Base-by-base conservation (phyloP, 2,888 invertebrate genomes). In the Andrena haemorrhoa region DNA sequence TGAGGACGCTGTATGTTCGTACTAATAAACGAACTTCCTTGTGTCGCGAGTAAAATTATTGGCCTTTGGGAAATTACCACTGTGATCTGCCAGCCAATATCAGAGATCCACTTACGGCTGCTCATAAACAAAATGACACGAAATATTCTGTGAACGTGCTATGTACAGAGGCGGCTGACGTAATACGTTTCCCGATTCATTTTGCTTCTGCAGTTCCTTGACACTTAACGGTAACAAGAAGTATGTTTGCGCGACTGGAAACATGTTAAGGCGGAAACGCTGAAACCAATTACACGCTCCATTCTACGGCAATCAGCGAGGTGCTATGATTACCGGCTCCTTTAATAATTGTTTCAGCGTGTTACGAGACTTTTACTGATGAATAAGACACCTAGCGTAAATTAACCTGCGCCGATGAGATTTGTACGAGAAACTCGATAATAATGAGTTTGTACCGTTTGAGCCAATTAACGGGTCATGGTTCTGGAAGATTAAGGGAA, bases 301-400 rank as follows among this genome's bases (percentile, higher is more conserved):
- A 35, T 74, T 74, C 47, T 35, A 56, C 47, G n/a, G 51, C 64
- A 73, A 69, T 68, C 51, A 69, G 31, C n/a, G n/a, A 23, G 51
- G n/a, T 26, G 56, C 31, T 16, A 3, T 58, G 41, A 70, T 74
- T 81, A 60, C 51, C 12, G 47, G 61, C 70, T 58, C 56, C 26
- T 41, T 66, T 56, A 53, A 53, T 70, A 29, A n/a, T 47, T 49
- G 29, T 33, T 60, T 4, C 41, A 12, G 3, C 64, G 41, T 35
- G 49, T 20, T 51, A 16, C 33, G 6, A 69, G 66, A 66, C 61
- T 53, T 63, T 64, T 51, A 33, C 65, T 70, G 23, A 26, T 58
- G 33, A 64, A 53, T 49, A 58, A 49, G 49, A 8, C 23, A 8
- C 10, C 41, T 20, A 41, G 2, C 8, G 20, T 29, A 26, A 26